Base-by-base conservation (phyloP, 2,113 vertebrate species). In the Entelurus aequoreus region DNA sequence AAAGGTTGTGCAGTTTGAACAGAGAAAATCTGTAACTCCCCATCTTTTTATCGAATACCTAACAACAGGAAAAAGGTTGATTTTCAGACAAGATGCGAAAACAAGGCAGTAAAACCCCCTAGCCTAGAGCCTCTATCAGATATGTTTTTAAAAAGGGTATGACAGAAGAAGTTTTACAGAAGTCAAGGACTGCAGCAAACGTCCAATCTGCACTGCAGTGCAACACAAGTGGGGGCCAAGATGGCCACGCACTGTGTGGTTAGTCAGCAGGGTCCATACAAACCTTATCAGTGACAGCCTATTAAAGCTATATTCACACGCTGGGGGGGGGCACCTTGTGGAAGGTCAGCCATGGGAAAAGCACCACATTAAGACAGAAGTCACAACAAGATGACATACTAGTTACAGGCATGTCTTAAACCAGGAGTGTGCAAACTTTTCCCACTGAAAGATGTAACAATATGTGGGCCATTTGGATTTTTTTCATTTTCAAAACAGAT, bases 231-330 rank as follows among this genome's bases (percentile, higher is more conserved):
- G 48, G 37, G 50, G 72, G 68, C 75, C 64, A 40, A 8, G 38
- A 40, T 6, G 37, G 37, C 37, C 37, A 38, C 37, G 71, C 71
- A 61, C 74, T 63, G 66, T 64, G 28, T 65, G 70, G 84, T 54
- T 5, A 52, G 67, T n/a, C 48, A 82, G 71, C 51, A 40, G 38
- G 19, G 21, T 82, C 88, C 84, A 88, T 80, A 83, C 73, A 71
- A 85, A 83, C 71, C 76, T 76, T 72, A 81, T 79, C 71, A 62
- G 74, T 86, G 74, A 68, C 76, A 76, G 54, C 35, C 75, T 5
- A 64, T 54, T 71, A 59, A 67, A 55, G 53, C 66, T 62, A 52
- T 71, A 54, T 83, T 74, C 75, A 46, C 55, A n/a, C 48, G 52
- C 71, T 42, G 50, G 76, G 16, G n/a, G n/a, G 57, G 49, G 7